Evolutionary conservation across 2,888 invertebrate genomes (phyloP).

Genomic region (Nipponacmea schrenckii): DNA sequence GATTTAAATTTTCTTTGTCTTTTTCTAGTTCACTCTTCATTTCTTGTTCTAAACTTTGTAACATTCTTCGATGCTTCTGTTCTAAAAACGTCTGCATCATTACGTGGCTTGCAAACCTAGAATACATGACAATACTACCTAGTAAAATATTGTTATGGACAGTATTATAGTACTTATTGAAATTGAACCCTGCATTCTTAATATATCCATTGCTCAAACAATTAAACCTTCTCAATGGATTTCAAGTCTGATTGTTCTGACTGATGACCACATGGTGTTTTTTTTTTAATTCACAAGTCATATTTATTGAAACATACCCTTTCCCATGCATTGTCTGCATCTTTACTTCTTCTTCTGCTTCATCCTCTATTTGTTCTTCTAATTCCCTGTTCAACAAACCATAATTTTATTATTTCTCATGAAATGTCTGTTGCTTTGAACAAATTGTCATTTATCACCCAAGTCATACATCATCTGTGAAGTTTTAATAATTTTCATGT

Average conservation of each 20-base stretch:
- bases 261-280: too few species aligned
- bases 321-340: constrained; percentile 46
- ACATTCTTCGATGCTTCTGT: constrained; percentile 55
- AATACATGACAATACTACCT: constrained; percentile 9
- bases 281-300: too few species aligned
- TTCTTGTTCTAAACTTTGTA: constrained; percentile 58
- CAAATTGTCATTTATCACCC: too few species aligned
- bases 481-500: too few species aligned
- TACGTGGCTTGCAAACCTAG: constrained; percentile 52
- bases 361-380: constrained; percentile 48
- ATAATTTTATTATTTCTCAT: too few species aligned
- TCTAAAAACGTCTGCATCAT: constrained; percentile 55
- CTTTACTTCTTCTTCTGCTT: constrained; percentile 48
- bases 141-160: not conserved
- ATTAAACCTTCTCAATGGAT: not conserved
- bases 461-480: too few species aligned
- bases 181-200: not conserved
- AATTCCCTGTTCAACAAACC: constrained; percentile 47
- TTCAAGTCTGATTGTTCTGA: too few species aligned
- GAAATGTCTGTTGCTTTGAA: too few species aligned
- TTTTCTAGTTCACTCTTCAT: constrained; percentile 60
- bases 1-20: constrained; percentile 57
- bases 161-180: not conserved
- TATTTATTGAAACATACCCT: constrained; percentile 42
- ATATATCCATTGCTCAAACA: not conserved